Evolutionary conservation across 2,888 invertebrate genomes (phyloP).

Genomic region (Plagodis pulveraria): DNA sequence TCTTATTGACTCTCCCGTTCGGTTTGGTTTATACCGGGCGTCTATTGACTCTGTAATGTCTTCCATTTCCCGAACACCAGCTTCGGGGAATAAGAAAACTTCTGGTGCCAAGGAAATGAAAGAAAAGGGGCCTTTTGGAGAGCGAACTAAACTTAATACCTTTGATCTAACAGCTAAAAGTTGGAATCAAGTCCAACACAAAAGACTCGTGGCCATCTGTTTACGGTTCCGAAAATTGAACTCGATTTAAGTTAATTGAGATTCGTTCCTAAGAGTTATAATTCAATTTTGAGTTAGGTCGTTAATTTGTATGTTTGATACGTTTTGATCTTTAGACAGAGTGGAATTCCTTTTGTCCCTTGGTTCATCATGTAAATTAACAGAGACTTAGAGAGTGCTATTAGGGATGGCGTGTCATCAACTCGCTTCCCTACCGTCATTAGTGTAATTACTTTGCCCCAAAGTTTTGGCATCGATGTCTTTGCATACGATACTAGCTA

Average conservation of each 20-base stretch:
- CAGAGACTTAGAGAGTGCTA: slow-evolving; percentile 37
- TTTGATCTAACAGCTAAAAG: slow-evolving; percentile 77
- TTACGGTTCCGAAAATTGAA: slow-evolving; percentile 62
- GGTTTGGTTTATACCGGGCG: slow-evolving; percentile 60
- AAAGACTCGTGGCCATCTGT: slow-evolving; percentile 73
- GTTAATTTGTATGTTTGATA: slow-evolving; percentile 45
- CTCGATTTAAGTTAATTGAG: slow-evolving; percentile 79
- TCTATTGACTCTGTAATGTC: slow-evolving; percentile 82
- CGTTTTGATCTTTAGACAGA: slow-evolving; percentile 41
- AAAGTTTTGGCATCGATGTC: slow-evolving; percentile 41
- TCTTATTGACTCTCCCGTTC: slow-evolving; percentile 75
- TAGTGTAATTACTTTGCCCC: slow-evolving; percentile 62
- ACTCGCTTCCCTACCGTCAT: slow-evolving; percentile 60
- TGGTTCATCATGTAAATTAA: slow-evolving; percentile 40
- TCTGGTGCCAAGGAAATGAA: slow-evolving; percentile 69
- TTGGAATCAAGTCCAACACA: slow-evolving; percentile 76
- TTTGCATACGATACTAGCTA: slow-evolving; percentile 26
- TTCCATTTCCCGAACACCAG: slow-evolving; percentile 79
- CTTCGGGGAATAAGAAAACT: slow-evolving; percentile 80
- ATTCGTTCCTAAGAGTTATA: slow-evolving; percentile 69
- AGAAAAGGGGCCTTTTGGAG: slow-evolving; percentile 72
- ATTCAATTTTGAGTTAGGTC: slow-evolving; percentile 65
- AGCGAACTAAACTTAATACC: slow-evolving; percentile 74
- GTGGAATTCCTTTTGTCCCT: slow-evolving; percentile 38
- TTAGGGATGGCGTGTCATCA: slow-evolving; percentile 37